A percentile compares a stretch with the other conserved stretches of the same genome.
Conservation (phyloP, 2,888 invertebrate species). For the Poecilobothrus nobilitatus region DNA sequence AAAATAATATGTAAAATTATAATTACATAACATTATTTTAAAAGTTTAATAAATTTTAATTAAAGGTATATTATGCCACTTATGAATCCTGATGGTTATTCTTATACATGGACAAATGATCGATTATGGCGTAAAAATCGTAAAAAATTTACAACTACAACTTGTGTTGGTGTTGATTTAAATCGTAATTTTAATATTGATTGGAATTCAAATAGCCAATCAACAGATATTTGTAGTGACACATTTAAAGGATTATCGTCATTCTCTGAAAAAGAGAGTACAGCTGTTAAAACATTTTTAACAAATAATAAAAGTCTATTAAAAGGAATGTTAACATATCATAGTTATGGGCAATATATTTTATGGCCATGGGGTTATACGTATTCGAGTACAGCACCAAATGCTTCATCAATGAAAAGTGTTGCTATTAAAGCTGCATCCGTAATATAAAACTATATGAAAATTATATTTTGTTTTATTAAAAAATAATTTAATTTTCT, state of each 20-base stretch:
- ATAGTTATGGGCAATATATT: constrained; percentile 70
- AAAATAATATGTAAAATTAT: not conserved
- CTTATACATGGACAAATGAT: constrained; percentile 67
- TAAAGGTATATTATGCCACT: constrained; percentile 59
- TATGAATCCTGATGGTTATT: constrained; percentile 79
- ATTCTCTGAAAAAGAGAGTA: constrained; percentile 79
- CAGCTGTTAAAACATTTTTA: constrained; percentile 43
- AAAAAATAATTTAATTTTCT: not conserved
- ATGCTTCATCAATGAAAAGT: constrained; percentile 50
- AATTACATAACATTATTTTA: not conserved
- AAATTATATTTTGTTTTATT: constrained; percentile 16
- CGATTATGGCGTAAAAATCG: constrained; percentile 79
- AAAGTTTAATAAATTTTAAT: too few relatives aligned
- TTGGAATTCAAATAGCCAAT: constrained; percentile 67
- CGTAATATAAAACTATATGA: constrained; percentile 34
- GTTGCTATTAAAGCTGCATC: constrained; percentile 56
- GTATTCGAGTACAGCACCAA: constrained; percentile 56
- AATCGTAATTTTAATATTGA: constrained; percentile 82
- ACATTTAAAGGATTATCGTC: constrained; percentile 66
- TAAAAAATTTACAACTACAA: constrained; percentile 37
- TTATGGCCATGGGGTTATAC: constrained; percentile 75
- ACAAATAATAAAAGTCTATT: not conserved
- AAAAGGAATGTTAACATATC: constrained; percentile 30
- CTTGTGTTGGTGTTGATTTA: constrained; percentile 67
- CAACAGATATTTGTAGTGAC: constrained; percentile 60